Conservation (phyloP, 2,113 vertebrate species). For the Spermophilus dauricus region DNA sequence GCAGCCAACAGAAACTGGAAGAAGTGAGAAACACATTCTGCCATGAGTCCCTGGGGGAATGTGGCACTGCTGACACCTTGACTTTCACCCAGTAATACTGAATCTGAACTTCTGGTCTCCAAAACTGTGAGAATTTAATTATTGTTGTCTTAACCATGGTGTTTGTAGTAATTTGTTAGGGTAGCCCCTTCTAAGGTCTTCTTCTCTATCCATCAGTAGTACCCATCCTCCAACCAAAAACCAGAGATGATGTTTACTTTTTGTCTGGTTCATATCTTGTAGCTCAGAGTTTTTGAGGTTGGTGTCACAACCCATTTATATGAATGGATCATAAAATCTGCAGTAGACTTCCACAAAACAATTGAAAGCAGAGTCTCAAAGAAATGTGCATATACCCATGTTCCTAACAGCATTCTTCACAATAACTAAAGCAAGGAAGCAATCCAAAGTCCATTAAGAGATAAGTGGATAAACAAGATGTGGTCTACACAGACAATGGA, state of each 20-base stretch:
- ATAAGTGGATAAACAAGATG: no score
- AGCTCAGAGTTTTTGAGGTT: neutral
- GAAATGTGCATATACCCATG: neutral
- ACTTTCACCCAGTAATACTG: neutral
- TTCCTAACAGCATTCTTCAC: neutral
- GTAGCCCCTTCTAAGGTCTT: neutral
- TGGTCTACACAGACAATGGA: no score
- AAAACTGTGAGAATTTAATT: neutral
- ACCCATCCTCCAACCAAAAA: neutral
- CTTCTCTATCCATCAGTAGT: neutral
- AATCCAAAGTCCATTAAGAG: no score
- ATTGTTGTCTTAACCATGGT: neutral
- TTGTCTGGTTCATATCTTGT: neutral
- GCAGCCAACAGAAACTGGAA: neutral
- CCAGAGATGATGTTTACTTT: conserved; percentile 8
- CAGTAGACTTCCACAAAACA: neutral
- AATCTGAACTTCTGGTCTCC: neutral
- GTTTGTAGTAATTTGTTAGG: neutral
- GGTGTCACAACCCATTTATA: neutral
- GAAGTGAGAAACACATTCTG: neutral
- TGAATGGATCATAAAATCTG: neutral
- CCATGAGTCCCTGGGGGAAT: neutral
- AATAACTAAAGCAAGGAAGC: neutral
- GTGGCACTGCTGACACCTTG: neutral
- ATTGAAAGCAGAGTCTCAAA: neutral